phyloP scores from a whole-genome alignment of 1,140 invertebrate species.

The Physella acuta region DNA sequence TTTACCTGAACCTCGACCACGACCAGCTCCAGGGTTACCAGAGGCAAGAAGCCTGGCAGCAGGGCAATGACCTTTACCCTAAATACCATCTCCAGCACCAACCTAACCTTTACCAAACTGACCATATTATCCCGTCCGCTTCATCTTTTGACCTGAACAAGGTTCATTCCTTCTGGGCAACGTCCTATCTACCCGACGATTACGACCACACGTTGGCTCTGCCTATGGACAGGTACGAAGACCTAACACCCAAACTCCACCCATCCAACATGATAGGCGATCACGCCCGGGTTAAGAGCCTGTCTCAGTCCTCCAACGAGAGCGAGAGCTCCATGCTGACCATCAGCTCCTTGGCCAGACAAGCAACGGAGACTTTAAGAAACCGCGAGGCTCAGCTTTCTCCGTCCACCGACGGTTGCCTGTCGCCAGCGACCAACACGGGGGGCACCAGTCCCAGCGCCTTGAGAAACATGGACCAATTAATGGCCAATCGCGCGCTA shows the following conservation, averaged over 20 bases:
- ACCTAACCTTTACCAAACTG: neutral
- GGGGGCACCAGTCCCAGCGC: too few relatives aligned
- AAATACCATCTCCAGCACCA: neutral
- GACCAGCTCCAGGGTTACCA: neutral
- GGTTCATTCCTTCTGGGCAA: neutral
- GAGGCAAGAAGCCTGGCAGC: neutral
- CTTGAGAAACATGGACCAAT: too few relatives aligned
- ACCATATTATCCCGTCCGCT: neutral
- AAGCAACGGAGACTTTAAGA: neutral
- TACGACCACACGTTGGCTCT: too few relatives aligned
- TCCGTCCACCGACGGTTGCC: constrained; percentile 15
- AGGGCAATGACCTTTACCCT: neutral
- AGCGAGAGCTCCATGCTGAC: neutral
- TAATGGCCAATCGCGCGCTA: too few relatives aligned
- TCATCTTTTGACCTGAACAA: neutral
- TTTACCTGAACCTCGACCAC: neutral
- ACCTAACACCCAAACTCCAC: neutral
- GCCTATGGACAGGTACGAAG: too few relatives aligned
- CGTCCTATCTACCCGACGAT: too few relatives aligned
- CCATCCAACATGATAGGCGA: neutral
- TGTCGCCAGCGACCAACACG: neutral
- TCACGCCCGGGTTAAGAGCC: neutral
- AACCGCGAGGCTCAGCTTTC: constrained; percentile 3
- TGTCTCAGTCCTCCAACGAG: constrained; percentile 1
- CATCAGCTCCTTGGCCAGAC: neutral